phyloP scores from a whole-genome alignment of 2,888 invertebrate species.

The Eristalis tenax region DNA sequence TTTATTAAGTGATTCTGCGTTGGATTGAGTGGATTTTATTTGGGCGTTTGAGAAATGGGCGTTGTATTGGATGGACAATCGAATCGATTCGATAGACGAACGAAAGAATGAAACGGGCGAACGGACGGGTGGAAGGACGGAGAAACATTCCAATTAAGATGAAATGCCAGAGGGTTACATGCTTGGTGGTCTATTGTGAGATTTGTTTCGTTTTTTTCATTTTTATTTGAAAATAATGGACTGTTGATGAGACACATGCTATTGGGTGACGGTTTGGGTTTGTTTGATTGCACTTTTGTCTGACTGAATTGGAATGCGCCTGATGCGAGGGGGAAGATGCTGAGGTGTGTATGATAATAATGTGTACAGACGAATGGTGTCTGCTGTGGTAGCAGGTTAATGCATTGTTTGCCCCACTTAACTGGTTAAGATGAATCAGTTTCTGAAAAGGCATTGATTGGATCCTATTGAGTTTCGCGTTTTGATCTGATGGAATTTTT shows the following conservation, averaged over 20 bases:
- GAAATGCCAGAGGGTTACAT: constrained; percentile 60
- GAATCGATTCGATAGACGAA: not conserved
- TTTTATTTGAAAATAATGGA: constrained; percentile 49
- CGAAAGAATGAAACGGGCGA: constrained; percentile 5
- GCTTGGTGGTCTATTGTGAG: constrained; percentile 60
- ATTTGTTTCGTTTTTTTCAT: constrained; percentile 14
- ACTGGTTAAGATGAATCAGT: not conserved
- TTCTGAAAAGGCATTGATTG: not conserved
- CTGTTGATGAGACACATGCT: constrained; percentile 53
- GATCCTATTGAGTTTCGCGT: too few species aligned
- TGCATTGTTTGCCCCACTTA: not conserved
- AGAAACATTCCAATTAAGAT: constrained; percentile 43
- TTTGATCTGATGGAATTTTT: too few species aligned
- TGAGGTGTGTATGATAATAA: not conserved
- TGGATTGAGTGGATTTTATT: constrained; percentile 51
- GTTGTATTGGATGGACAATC: constrained; percentile 46
- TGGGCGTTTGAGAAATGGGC: constrained; percentile 63
- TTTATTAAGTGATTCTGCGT: constrained; percentile 65
- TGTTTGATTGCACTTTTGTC: constrained; percentile 30
- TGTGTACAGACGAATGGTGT: not conserved
- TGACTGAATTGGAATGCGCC: not conserved
- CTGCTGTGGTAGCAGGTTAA: not conserved
- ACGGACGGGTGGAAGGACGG: not conserved
- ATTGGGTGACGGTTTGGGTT: constrained; percentile 8
- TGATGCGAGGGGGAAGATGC: not conserved